Conservation (phyloP, 1,140 invertebrate genomes). For the Drosophila sechellia region DNA sequence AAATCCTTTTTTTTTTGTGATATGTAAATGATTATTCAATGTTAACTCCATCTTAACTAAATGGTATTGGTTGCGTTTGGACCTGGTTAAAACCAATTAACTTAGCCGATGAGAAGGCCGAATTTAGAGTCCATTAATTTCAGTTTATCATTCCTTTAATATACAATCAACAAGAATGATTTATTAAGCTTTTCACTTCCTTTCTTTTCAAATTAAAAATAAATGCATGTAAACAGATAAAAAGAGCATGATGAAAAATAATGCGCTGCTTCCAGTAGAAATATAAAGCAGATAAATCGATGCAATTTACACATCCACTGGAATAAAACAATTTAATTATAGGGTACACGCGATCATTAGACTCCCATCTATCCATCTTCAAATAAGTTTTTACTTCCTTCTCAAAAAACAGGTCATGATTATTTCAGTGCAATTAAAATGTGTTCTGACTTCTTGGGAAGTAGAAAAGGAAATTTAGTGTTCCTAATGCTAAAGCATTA, state of each 20-base stretch:
- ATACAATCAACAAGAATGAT: background rate
- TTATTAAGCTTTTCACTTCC: background rate
- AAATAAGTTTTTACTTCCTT: background rate
- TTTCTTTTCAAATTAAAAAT: background rate
- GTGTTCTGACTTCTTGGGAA: background rate
- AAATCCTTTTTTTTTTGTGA: too few relatives aligned
- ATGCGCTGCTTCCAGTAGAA: background rate
- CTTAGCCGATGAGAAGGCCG: too few relatives aligned
- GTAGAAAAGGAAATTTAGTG: background rate
- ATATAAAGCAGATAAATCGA: background rate
- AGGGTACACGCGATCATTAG: background rate
- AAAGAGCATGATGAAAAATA: background rate
- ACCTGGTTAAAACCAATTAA: too few relatives aligned
- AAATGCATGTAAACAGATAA: background rate
- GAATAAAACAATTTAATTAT: background rate
- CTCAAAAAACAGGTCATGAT: background rate
- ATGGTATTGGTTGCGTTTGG: too few relatives aligned
- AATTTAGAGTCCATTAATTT: constrained; percentile 6
- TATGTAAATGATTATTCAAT: too few relatives aligned
- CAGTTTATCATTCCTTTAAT: background rate
- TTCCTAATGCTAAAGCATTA: background rate
- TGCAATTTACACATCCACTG: background rate
- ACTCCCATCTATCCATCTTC: background rate
- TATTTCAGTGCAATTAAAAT: background rate
- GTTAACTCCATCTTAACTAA: too few relatives aligned